Conservation (phyloP, 2,888 invertebrate species). For the Trachelus stipa region DNA sequence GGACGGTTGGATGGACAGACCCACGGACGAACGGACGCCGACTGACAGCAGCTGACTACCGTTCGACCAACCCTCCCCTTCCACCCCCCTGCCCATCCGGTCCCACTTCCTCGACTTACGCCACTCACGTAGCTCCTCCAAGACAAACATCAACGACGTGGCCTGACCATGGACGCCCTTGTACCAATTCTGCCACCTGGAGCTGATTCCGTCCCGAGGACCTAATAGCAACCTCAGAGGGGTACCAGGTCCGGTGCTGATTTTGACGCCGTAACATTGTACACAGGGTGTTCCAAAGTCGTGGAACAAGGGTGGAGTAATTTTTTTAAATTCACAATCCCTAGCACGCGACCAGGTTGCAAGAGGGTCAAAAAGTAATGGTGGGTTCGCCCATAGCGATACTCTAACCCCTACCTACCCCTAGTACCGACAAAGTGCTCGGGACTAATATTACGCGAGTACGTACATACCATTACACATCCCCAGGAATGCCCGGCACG, state of each 20-base stretch:
- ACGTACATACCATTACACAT: conserved; percentile 59
- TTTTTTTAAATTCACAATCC: neutral
- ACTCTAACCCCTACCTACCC: neutral
- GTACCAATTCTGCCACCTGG: neutral
- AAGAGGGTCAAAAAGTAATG: conserved; percentile 1
- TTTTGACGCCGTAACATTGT: neutral
- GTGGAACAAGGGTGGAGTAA: neutral
- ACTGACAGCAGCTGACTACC: conserved; percentile 60
- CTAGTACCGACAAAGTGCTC: conserved; percentile 44
- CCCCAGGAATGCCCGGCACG: conserved; percentile 45
- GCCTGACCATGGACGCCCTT: neutral
- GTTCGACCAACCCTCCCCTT: conserved; percentile 22
- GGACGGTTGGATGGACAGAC: conserved; percentile 12
- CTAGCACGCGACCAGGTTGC: neutral
- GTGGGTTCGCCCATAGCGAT: neutral
- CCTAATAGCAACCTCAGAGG: neutral
- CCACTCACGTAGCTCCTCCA: conserved; percentile 33
- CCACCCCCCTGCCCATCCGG: conserved; percentile 21
- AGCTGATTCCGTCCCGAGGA: neutral
- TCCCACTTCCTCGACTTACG: conserved; percentile 43
- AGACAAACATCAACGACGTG: conserved; percentile 39
- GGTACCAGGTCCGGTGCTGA: neutral
- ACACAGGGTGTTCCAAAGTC: neutral
- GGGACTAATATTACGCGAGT: conserved; percentile 55
- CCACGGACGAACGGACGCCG: conserved; percentile 19